Percentiles rank a stretch among this genome's conserved stretches.
Conservation (phyloP, 2,888 invertebrate genomes). For the Leistus spinibarbis region DNA sequence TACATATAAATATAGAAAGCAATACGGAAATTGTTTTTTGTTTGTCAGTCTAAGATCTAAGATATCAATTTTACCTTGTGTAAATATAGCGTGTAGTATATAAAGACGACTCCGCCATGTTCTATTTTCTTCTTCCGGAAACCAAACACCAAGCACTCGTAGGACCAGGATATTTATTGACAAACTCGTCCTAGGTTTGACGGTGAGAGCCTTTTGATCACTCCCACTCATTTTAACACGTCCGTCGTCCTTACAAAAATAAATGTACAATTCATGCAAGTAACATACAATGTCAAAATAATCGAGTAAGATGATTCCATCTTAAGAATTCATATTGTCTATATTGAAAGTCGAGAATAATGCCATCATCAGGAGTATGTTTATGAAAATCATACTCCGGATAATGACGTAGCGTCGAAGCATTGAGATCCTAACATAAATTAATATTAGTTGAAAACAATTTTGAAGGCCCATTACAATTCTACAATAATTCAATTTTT, state of each 20-base stretch:
- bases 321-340: not conserved
- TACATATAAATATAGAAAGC: not conserved
- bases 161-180: conserved; percentile 27
- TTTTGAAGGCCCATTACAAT: too few relatives aligned
- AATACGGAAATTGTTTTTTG: not conserved
- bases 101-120: conserved; percentile 9
- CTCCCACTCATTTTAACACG: conserved; percentile 22
- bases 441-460: too few relatives aligned
- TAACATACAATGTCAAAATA: not conserved
- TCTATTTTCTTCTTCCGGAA: conserved; percentile 19
- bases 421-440: too few relatives aligned
- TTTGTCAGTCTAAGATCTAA: not conserved
- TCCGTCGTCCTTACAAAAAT: conserved; percentile 11
- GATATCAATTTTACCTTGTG: conserved; percentile 20
- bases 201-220: conserved; percentile 13
- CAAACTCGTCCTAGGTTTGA: conserved; percentile 33
- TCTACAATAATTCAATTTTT: too few relatives aligned
- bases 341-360: not conserved
- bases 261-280: not conserved
- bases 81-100: conserved; percentile 14
- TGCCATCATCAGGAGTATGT: too few relatives aligned
- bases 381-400: too few relatives aligned
- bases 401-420: too few relatives aligned
- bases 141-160: conserved; percentile 22
- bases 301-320: not conserved